Evolutionary conservation across 2,888 invertebrate genomes (phyloP).

Genomic region (Ypsolopha scabrella): DNA sequence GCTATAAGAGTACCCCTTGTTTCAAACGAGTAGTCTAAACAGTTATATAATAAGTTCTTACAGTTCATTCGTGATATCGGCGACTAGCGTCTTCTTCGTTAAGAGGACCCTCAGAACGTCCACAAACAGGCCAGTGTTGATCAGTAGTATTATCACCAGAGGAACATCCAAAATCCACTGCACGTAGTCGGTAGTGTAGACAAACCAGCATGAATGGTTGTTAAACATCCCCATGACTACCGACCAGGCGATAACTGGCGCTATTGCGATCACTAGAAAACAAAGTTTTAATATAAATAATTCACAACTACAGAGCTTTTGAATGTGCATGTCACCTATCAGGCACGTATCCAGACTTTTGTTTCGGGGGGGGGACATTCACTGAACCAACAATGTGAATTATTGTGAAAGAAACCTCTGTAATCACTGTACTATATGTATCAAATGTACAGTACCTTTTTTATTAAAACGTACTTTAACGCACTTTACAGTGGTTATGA

Average conservation of each 20-base stretch:
- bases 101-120: constrained; percentile 76
- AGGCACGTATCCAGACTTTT: too few species aligned
- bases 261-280: constrained; percentile 46
- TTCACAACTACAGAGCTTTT: too few species aligned
- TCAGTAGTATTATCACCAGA: constrained; percentile 62
- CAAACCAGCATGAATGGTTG: constrained; percentile 73
- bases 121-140: constrained; percentile 71
- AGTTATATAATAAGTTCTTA: constrained; percentile 20
- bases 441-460: too few species aligned
- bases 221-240: constrained; percentile 54
- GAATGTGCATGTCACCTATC: too few species aligned
- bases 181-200: constrained; percentile 59
- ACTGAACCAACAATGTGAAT: too few species aligned
- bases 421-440: too few species aligned
- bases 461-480: too few species aligned
- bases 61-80: constrained; percentile 58
- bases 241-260: constrained; percentile 70
- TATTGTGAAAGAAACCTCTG: too few species aligned
- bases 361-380: too few species aligned
- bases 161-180: constrained; percentile 75
- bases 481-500: too few species aligned
- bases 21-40: background rate
- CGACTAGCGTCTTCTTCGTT: constrained; percentile 55
- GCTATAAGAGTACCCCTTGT: background rate
- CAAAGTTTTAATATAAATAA: background rate